Percentiles rank a stretch among this genome's conserved stretches.
Evolutionary conservation across 1,140 invertebrate genomes (phyloP).

Genomic region (Trichonephila inaurata): DNA sequence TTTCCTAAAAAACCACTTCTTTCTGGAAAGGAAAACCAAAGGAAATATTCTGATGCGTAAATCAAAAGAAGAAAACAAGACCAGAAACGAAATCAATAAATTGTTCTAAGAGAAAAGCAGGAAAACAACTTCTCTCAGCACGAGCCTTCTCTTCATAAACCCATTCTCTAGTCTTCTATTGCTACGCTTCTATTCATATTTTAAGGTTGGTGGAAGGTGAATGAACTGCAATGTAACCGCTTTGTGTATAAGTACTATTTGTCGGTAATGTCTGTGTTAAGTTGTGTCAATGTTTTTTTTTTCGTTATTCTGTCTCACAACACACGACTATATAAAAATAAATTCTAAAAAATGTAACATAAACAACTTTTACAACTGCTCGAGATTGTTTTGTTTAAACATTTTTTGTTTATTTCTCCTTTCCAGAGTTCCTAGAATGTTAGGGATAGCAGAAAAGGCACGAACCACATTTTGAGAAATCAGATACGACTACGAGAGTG

Average conservation of each 20-base stretch:
- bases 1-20: neutral
- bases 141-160: neutral
- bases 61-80: neutral
- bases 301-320: neutral
- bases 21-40: neutral
- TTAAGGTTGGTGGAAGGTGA: neutral
- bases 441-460: too few species aligned
- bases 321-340: too few species aligned
- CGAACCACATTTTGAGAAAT: too few species aligned
- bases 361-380: too few species aligned
- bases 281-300: neutral
- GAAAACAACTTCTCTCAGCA: neutral
- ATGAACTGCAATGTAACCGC: neutral
- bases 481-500: too few species aligned
- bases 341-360: too few species aligned
- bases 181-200: neutral
- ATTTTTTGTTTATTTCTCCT: too few species aligned
- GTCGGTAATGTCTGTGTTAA: neutral
- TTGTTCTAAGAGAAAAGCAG: neutral
- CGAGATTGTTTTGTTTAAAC: too few species aligned
- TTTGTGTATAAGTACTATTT: neutral
- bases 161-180: neutral
- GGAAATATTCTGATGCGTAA: neutral
- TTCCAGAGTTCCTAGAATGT: too few species aligned
- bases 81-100: slow-evolving; percentile 2